phyloP scores from a whole-genome alignment of 1,140 invertebrate species.

The Schmidtea mediterranea region DNA sequence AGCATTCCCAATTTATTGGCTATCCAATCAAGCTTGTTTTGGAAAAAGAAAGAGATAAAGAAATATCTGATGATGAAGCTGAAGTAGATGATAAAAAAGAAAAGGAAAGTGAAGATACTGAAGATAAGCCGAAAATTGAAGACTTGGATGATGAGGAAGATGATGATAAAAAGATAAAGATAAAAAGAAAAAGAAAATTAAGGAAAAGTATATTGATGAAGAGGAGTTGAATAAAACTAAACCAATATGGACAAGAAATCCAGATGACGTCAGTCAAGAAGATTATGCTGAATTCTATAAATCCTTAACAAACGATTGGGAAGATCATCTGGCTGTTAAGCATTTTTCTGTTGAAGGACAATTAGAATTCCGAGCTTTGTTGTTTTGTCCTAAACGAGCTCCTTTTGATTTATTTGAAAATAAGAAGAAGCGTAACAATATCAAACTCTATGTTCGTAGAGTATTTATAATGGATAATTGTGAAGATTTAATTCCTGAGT shows the following conservation, averaged over 20 bases:
- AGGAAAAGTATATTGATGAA: constrained; percentile 88
- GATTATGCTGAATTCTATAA: constrained; percentile 99
- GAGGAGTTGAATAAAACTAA: constrained; percentile 98
- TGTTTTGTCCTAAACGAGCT: constrained; percentile 71
- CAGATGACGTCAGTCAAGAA: constrained; percentile 82
- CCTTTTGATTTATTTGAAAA: constrained; percentile 95
- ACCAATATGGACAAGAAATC: constrained; percentile 89
- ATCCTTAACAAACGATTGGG: constrained; percentile 89
- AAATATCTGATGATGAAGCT: constrained; percentile 35
- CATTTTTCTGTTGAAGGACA: constrained; percentile 97
- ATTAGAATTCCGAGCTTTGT: constrained; percentile 72
- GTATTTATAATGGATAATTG: constrained; percentile 99
- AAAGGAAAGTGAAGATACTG: constrained; percentile 30
- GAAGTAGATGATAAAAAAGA: constrained; percentile 21
- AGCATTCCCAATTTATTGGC: constrained; percentile 94
- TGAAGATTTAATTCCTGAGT: constrained; percentile 88
- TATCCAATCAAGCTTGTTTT: constrained; percentile 69
- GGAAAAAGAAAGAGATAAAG: constrained; percentile 43
- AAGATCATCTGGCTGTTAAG: constrained; percentile 88
- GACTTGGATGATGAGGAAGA: constrained; percentile 34
- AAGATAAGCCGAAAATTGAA: constrained; percentile 55
- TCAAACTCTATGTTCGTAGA: constrained; percentile 77
- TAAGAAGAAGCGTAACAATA: constrained; percentile 89
- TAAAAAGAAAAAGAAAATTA: constrained; percentile 59
- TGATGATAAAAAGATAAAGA: constrained; percentile 46